These are phyloP conservation scores for Gadopsis bispinosus DNA, from an alignment of 2,797 vertebrate species.

Conservation along the genomic window DNA sequence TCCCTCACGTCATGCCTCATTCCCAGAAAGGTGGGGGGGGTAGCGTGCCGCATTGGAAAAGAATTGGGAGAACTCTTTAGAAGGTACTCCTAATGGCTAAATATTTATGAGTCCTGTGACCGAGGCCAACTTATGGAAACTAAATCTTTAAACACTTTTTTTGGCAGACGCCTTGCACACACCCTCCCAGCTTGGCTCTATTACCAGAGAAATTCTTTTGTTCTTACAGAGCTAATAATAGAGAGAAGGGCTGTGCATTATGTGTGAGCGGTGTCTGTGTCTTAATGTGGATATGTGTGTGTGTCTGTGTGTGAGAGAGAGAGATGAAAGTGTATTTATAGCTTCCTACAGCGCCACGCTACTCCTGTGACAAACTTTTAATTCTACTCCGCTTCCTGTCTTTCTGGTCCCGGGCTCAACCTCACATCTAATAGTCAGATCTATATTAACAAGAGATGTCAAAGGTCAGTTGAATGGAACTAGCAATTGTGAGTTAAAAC, in stretches of 20 bases:
- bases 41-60: constrained; percentile 54
- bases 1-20: constrained; percentile 69
- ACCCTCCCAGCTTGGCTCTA: constrained; percentile 84
- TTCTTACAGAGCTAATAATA: constrained; percentile 95
- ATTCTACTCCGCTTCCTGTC: constrained; percentile 93
- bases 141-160: constrained; percentile 88
- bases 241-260: constrained; percentile 71
- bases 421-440: constrained; percentile 35
- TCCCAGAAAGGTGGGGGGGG: constrained; percentile 56
- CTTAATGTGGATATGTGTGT: constrained; percentile 56
- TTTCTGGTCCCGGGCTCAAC: constrained; percentile 75
- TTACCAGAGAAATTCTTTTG: constrained; percentile 87
- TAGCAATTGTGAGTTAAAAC: neutral
- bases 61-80: constrained; percentile 72
- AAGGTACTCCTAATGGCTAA: constrained; percentile 87
- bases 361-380: constrained; percentile 87
- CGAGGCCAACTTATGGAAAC: constrained; percentile 87
- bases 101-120: constrained; percentile 84
- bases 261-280: constrained; percentile 67
- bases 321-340: constrained; percentile 91
- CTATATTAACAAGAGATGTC: constrained; percentile 21
- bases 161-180: constrained; percentile 81
- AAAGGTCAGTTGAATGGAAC: constrained; percentile 29
- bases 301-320: constrained; percentile 44
- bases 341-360: constrained; percentile 80